These are phyloP conservation scores for Fabriciana adippe DNA, from an alignment of 2,888 invertebrate genomes.

Conservation along the genomic window DNA sequence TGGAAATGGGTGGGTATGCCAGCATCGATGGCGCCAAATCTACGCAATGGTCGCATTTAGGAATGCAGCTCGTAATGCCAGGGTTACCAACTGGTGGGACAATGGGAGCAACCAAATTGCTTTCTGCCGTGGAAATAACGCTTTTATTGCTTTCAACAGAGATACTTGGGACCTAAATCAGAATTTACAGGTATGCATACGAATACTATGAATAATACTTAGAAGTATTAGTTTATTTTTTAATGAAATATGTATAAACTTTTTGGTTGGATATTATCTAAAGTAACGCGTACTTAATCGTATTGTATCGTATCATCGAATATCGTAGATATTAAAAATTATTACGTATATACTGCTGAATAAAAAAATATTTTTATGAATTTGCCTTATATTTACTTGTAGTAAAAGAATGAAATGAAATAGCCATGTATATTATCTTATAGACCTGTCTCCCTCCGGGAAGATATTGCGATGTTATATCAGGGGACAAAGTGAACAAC, in stretches of 20 bases:
- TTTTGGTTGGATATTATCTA: too few species aligned
- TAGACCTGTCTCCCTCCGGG: slow-evolving; percentile 87
- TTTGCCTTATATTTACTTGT: too few species aligned
- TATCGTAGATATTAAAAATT: too few species aligned
- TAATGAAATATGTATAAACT: too few species aligned
- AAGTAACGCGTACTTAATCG: too few species aligned
- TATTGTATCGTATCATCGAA: too few species aligned
- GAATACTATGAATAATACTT: background rate
- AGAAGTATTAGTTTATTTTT: too few species aligned
- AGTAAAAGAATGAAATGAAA: too few species aligned
- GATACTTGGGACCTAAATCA: slow-evolving; percentile 74
- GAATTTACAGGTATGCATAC: slow-evolving; percentile 70
- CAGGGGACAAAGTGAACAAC: slow-evolving; percentile 78
- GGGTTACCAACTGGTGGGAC: slow-evolving; percentile 86
- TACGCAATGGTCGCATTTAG: slow-evolving; percentile 88
- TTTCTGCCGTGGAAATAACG: slow-evolving; percentile 83
- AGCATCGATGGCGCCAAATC: slow-evolving; percentile 90
- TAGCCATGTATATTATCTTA: too few species aligned
- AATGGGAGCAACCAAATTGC: slow-evolving; percentile 89
- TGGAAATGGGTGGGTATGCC: slow-evolving; percentile 88
- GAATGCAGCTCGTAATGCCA: slow-evolving; percentile 83
- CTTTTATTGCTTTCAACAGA: slow-evolving; percentile 84
- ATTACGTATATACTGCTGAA: too few species aligned
- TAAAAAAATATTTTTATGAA: too few species aligned
- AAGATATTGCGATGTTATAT: slow-evolving; percentile 90